Evolutionary conservation across 1,140 invertebrate genomes (phyloP).

Genomic region (Magallana ariakensis): DNA sequence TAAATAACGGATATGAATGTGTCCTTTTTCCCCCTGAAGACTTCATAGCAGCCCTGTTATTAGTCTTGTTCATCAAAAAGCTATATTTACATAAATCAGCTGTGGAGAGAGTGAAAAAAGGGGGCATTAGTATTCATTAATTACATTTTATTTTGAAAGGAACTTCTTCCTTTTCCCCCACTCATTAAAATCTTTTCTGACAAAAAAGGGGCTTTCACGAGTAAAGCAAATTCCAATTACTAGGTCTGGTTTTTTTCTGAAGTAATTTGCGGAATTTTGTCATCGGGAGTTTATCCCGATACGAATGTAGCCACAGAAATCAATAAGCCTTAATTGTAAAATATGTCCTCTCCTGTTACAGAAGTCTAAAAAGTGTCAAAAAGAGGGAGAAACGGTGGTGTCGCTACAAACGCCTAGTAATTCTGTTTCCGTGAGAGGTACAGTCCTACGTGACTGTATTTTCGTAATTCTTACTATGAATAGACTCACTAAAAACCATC

Average conservation of each 20-base stretch:
- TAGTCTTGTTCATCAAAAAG: not conserved
- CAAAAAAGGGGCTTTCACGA: not conserved
- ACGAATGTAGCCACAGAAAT: slow-evolving; percentile 14
- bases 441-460: too few species aligned
- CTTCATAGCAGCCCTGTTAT: not conserved
- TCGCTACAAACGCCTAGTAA: not conserved
- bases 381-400: not conserved
- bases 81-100: slow-evolving; percentile 11
- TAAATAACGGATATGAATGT: too few species aligned
- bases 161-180: not conserved
- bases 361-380: slow-evolving; percentile 16
- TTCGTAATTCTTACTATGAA: too few species aligned
- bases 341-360: slow-evolving; percentile 2
- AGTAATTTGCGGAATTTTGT: slow-evolving; percentile 15
- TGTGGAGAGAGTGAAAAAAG: not conserved
- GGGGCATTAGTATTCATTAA: slow-evolving; percentile 28
- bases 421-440: not conserved
- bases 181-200: slow-evolving; percentile 2
- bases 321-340: slow-evolving; percentile 34
- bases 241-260: not conserved
- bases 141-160: slow-evolving; percentile 15
- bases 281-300: not conserved
- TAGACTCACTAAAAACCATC: too few species aligned
- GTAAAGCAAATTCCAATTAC: slow-evolving; percentile 33
- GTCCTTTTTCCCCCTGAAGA: too few species aligned